Evolutionary conservation across 2,113 vertebrate genomes (phyloP).

Genomic region (Erythrocercus mccallii): DNA sequence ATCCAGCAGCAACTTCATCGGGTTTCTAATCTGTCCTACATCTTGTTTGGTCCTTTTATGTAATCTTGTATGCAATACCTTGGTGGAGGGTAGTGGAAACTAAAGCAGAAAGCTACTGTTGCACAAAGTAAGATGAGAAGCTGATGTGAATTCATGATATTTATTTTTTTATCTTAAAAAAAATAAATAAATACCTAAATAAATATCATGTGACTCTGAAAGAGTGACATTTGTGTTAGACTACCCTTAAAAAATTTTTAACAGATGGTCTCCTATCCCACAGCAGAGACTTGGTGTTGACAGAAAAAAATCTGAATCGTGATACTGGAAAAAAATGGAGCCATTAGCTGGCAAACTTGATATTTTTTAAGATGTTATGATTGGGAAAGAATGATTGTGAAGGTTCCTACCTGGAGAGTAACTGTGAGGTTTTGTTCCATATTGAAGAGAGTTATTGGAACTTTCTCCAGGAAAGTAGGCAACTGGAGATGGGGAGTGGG

Average conservation of each 20-base stretch:
- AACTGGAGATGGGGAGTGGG: background rate
- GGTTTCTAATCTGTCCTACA: slow-evolving; percentile 55
- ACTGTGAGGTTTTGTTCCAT: background rate
- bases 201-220: slow-evolving; percentile 24
- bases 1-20: background rate
- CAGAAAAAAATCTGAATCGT: background rate
- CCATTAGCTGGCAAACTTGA: background rate
- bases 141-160: slow-evolving; percentile 46
- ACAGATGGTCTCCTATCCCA: slow-evolving; percentile 49
- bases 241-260: slow-evolving; percentile 13
- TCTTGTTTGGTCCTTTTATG: slow-evolving; percentile 24
- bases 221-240: slow-evolving; percentile 14
- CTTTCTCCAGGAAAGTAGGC: background rate
- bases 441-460: background rate
- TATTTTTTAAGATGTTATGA: background rate
- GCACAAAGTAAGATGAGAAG: slow-evolving; percentile 30
- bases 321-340: background rate
- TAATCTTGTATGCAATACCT: slow-evolving; percentile 31
- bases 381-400: background rate
- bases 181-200: no score
- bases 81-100: slow-evolving; percentile 24
- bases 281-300: slow-evolving; percentile 1
- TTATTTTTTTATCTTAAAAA: slow-evolving; percentile 25
- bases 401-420: background rate
- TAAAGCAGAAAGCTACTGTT: slow-evolving; percentile 35